A percentile compares a stretch with the other conserved stretches of the same genome.
Conservation (phyloP, 2,797 vertebrate genomes). For the Semaprochilodus insignis region DNA sequence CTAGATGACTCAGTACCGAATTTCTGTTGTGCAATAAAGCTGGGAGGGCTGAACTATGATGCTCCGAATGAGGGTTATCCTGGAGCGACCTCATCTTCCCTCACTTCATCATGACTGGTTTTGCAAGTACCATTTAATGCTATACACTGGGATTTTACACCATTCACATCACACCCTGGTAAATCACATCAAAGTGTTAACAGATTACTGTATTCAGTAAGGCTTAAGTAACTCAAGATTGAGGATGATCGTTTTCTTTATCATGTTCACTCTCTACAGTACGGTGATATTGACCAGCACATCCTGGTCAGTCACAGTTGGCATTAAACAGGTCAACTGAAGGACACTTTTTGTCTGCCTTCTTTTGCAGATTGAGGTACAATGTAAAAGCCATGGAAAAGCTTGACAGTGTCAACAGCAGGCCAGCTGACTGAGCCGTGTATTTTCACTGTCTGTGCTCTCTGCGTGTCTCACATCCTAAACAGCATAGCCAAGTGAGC, state of each 20-base stretch:
- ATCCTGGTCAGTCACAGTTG: background rate
- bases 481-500: constrained; percentile 69
- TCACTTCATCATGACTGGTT: background rate
- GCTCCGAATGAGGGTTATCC: background rate
- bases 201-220: background rate
- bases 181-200: background rate
- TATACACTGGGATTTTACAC: no score
- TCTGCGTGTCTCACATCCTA: constrained; percentile 77
- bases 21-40: background rate
- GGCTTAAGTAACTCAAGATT: background rate
- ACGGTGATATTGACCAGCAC: background rate
- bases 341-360: background rate
- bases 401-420: background rate
- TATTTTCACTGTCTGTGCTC: constrained; percentile 66
- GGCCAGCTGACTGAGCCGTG: constrained; percentile 49
- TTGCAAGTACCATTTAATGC: background rate
- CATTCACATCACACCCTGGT: background rate
- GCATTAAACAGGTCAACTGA: constrained; percentile 13
- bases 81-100: background rate
- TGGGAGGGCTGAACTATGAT: no score
- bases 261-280: background rate
- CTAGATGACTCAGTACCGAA: background rate
- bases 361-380: background rate
- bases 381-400: background rate
- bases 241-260: background rate